These are phyloP conservation scores for Apostichopus leukothele DNA, from an alignment of 53 echinoderm and acorn worm genomes.

Conservation along the genomic window DNA sequence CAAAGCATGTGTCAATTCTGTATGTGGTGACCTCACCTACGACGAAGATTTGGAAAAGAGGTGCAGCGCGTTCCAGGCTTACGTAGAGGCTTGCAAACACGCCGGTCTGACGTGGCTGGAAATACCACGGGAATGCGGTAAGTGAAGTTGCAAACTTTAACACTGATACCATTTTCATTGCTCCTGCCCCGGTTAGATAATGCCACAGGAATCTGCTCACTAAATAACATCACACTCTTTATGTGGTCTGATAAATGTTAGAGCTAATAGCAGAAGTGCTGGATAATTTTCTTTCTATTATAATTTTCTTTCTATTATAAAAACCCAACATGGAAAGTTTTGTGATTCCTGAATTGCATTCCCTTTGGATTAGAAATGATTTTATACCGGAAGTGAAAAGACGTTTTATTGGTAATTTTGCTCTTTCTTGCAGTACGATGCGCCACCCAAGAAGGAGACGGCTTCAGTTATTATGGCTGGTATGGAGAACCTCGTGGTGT, in stretches of 20 bases:
- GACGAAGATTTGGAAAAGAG: constrained; percentile 46
- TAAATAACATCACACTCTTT: background rate
- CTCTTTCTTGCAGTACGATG: background rate
- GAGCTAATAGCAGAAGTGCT: background rate
- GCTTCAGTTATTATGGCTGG: background rate
- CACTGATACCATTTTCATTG: background rate
- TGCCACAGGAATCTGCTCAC: too few relatives aligned
- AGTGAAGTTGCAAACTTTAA: constrained; percentile 1
- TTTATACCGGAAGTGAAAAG: too few relatives aligned
- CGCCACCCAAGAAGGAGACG: background rate
- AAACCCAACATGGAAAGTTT: too few relatives aligned
- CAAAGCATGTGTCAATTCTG: constrained; percentile 66
- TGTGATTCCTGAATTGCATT: too few relatives aligned
- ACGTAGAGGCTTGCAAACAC: constrained; percentile 26
- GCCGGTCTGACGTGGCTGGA: constrained; percentile 17
- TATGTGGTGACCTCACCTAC: constrained; percentile 11
- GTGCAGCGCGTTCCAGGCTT: constrained; percentile 59
- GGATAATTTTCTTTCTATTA: too few relatives aligned
- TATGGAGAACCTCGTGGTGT: constrained; percentile 5
- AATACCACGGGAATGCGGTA: constrained; percentile 61
- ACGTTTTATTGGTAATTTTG: background rate
- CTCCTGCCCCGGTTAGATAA: background rate
- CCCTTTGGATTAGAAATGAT: too few relatives aligned
- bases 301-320: too few relatives aligned
- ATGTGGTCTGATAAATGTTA: background rate